Evolutionary conservation across 2,888 invertebrate species (phyloP), one percentile per base, ranked within the genome.

Genomic region (Agrenia bidenticulata): DNA sequence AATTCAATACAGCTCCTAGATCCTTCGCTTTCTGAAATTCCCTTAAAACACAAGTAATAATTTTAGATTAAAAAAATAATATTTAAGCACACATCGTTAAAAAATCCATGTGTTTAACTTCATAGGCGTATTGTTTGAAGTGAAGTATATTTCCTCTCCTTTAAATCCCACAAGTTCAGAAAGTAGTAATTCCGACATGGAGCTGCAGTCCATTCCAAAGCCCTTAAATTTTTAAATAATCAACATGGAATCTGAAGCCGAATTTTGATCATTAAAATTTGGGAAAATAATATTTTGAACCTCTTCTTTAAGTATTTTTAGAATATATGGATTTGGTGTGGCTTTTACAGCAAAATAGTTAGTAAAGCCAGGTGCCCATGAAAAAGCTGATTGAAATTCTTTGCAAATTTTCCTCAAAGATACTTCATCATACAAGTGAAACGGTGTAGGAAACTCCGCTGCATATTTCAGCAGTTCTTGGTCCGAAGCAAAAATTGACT

Each of bases 291-390:
- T n/a, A n/a, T n/a, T n/a, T n/a, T n/a, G n/a, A 24, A 64, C 64
- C 59, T 66, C 57, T n/a, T 62, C 58, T 32, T 62, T 66, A n/a
- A 66, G 27, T 51, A 66, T 53, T 13, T 41, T 41, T 9, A 66
- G 49, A 45, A 66, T 66, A 11, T 56, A 32, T 7, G 66, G 66
- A 45, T 58, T 66, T 27, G 66, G 66, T 1, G 57, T 66, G n/a
- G 66, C 66, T 58, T 66, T 66, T n/a, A 66, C 62, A 2, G 66
- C 66, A 57, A 66, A 66, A 54, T 62, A 62, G 42, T 66, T 66
- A 54, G 56, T 49, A 27, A 66, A 61, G 1, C 42, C 54, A 5
- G 32, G 13, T 26, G 45, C 58, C 66, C 66, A 66, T 2, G 21
- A n/a, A 57, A 62, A 66, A 9, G 62, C 51, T 13, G 39, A n/a